Conservation (phyloP, 2,797 vertebrate species). For the Pangasius macronema region DNA sequence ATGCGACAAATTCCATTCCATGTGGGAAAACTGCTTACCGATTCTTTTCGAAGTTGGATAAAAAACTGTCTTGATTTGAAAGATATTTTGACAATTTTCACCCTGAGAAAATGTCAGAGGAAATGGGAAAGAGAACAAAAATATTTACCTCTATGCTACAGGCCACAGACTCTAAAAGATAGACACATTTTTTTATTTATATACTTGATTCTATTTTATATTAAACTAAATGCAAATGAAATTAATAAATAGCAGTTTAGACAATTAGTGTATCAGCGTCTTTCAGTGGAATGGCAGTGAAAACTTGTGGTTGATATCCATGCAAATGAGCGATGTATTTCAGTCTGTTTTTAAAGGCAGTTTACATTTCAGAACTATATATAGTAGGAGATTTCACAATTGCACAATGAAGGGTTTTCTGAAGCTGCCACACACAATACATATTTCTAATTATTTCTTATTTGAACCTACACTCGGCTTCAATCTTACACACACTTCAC, state of each 20-base stretch:
- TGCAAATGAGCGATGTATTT: neutral
- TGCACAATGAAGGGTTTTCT: neutral
- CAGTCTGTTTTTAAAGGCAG: neutral
- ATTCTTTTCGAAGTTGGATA: constrained; percentile 92
- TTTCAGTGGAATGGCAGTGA: neutral
- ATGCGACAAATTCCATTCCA: neutral
- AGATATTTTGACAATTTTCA: constrained; percentile 99
- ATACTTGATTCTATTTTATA: neutral
- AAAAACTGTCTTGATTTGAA: constrained; percentile 99
- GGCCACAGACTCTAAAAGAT: neutral
- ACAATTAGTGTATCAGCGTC: neutral
- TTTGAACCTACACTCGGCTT: neutral
- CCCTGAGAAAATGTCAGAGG: constrained; percentile 74
- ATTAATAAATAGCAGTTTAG: neutral
- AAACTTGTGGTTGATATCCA: neutral
- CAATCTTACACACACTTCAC: neutral
- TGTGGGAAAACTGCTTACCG: constrained; percentile 76
- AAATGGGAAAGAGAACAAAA: neutral
- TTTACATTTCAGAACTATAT: neutral
- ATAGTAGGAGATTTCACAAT: neutral
- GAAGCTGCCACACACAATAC: neutral
- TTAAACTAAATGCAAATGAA: neutral
- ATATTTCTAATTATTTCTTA: neutral
- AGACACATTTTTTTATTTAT: neutral
- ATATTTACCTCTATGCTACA: neutral